Conservation (phyloP, 2,113 vertebrate species). For the Toxotes chatareus region DNA sequence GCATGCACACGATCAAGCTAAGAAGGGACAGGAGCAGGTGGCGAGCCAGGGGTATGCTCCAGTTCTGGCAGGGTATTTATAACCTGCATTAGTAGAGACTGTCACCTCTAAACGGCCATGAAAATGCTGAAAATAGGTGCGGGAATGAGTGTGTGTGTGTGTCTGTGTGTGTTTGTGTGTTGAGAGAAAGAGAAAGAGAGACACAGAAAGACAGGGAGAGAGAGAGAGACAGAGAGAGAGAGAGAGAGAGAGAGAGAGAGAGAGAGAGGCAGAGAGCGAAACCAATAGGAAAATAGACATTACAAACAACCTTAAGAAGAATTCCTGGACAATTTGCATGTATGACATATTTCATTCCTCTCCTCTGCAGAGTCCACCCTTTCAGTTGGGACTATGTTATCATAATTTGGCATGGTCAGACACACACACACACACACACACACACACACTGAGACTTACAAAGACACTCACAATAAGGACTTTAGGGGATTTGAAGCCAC, state of each 20-base stretch:
- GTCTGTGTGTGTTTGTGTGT: conserved; percentile 20
- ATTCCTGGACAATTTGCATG: conserved; percentile 38
- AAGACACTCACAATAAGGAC: conserved; percentile 18
- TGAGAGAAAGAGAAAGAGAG: background rate
- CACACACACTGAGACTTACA: background rate
- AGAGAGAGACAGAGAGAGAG: background rate
- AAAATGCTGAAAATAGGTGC: conserved; percentile 72
- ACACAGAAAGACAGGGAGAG: background rate
- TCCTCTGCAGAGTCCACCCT: conserved; percentile 69
- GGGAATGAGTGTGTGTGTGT: conserved; percentile 22
- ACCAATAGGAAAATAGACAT: background rate
- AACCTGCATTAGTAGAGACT: conserved; percentile 63
- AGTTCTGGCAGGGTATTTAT: conserved; percentile 77
- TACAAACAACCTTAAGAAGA: conserved; percentile 40
- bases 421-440: conserved; percentile 33
- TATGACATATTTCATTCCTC: conserved; percentile 67
- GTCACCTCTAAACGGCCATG: conserved; percentile 66
- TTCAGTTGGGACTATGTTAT: conserved; percentile 75
- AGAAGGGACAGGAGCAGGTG: conserved; percentile 82
- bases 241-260: background rate
- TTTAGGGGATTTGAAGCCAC: conserved; percentile 45
- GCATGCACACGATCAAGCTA: conserved; percentile 32
- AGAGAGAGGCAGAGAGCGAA: background rate
- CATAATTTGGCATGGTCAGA: conserved; percentile 65
- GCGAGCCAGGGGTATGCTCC: conserved; percentile 56